These are phyloP conservation scores for Philantomba maxwellii DNA, from an alignment of 2,113 vertebrate genomes.

Conservation along the genomic window DNA sequence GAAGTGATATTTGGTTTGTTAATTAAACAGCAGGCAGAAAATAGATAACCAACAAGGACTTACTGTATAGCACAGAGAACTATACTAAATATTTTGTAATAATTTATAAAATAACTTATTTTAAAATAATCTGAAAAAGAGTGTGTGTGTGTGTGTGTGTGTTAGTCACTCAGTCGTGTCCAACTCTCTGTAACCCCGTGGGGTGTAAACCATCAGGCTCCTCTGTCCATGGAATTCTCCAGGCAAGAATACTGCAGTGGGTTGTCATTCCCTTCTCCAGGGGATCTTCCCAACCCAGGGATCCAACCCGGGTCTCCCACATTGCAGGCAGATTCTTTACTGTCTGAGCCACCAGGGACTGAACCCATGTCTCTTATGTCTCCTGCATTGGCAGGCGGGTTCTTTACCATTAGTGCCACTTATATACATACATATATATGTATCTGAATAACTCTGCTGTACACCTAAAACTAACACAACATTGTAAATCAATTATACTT, in stretches of 20 bases:
- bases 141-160: not conserved
- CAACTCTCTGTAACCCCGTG: not conserved
- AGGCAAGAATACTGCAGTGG: not conserved
- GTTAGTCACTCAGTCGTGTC: not conserved
- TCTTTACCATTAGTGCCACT: not conserved
- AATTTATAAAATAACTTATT: not conserved
- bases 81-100: not conserved
- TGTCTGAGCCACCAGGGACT: not conserved
- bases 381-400: not conserved
- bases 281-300: not conserved
- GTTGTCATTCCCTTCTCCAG: not conserved
- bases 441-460: not conserved
- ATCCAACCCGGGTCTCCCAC: not conserved
- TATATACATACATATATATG: not conserved
- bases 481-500: not conserved
- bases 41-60: not conserved
- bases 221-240: not conserved
- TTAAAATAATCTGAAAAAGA: not conserved
- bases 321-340: not conserved
- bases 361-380: not conserved
- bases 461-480: not conserved
- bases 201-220: not conserved
- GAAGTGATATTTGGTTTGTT: not conserved
- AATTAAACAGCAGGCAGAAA: not conserved
- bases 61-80: not conserved